Evolutionary conservation across 2,888 invertebrate species (phyloP).

Genomic region (Temnothorax ravouxi): DNA sequence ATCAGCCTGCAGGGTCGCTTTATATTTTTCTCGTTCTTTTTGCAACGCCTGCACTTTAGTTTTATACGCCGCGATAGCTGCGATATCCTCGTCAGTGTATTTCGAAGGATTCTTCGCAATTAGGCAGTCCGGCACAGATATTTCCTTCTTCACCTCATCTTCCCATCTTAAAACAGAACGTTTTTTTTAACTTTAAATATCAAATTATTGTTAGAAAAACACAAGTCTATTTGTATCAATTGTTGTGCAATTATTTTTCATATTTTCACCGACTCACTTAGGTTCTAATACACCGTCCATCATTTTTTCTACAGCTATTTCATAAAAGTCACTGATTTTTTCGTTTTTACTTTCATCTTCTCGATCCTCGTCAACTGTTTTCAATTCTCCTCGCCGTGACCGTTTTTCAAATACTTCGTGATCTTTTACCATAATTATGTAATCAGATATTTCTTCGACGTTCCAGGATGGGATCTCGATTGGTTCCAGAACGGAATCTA

Average conservation of each 20-base stretch:
- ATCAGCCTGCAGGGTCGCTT: slow-evolving; percentile 91
- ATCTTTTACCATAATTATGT: slow-evolving; percentile 89
- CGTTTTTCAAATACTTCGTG: slow-evolving; percentile 87
- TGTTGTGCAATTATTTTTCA: neutral
- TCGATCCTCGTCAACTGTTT: neutral
- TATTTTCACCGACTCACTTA: slow-evolving; percentile 68
- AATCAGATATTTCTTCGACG: slow-evolving; percentile 89
- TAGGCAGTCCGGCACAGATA: slow-evolving; percentile 91
- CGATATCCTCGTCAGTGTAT: slow-evolving; percentile 92
- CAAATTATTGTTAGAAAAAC: neutral
- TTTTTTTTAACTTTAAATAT: slow-evolving; percentile 79
- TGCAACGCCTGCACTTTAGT: slow-evolving; percentile 89
- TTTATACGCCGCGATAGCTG: slow-evolving; percentile 90
- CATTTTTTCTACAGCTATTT: slow-evolving; percentile 91
- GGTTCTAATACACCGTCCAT: slow-evolving; percentile 96
- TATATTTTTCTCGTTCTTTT: slow-evolving; percentile 92
- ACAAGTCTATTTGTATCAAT: neutral
- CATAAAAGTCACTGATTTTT: slow-evolving; percentile 85
- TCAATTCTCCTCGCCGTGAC: slow-evolving; percentile 67
- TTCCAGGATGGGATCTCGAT: slow-evolving; percentile 88
- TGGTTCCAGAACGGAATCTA: slow-evolving; percentile 48
- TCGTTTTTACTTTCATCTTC: neutral
- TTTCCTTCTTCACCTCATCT: slow-evolving; percentile 95
- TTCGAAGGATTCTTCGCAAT: slow-evolving; percentile 89
- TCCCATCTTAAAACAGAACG: slow-evolving; percentile 94